A percentile compares a stretch with the other conserved stretches of the same genome.
phyloP scores from a whole-genome alignment of 2,797 vertebrate species.

The Poeciliopsis paucimaculata region DNA sequence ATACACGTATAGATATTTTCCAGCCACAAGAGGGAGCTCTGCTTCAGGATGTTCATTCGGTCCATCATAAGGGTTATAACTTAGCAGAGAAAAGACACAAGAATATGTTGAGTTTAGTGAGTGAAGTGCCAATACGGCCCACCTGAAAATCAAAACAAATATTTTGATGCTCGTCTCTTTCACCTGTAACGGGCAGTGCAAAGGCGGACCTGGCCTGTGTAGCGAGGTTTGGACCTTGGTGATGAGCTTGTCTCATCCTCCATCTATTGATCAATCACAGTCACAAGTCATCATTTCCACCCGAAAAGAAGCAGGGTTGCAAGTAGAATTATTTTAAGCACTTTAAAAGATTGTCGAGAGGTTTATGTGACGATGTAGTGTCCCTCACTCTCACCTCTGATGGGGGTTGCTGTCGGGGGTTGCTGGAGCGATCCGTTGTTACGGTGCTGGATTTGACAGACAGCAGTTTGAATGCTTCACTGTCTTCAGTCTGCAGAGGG shows the following conservation, averaged over 20 bases:
- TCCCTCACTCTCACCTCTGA: constrained; percentile 83
- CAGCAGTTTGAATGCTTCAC: constrained; percentile 78
- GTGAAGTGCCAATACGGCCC: background rate
- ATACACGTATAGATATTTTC: constrained; percentile 97
- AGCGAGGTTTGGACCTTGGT: constrained; percentile 90
- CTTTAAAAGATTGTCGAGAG: background rate
- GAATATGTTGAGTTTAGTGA: background rate
- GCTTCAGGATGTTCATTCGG: constrained; percentile 98
- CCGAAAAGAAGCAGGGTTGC: background rate
- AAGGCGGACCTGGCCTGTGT: constrained; percentile 95
- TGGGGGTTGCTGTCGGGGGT: constrained; percentile 85
- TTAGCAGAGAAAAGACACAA: constrained; percentile 50
- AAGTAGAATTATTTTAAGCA: background rate
- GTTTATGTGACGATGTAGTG: background rate
- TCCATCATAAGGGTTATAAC: constrained; percentile 98
- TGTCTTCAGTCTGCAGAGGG: constrained; percentile 79
- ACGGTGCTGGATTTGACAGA: constrained; percentile 81
- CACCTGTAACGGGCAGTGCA: constrained; percentile 98
- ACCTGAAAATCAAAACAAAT: background rate
- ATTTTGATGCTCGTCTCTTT: background rate
- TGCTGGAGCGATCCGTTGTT: constrained; percentile 76
- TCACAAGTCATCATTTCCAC: background rate
- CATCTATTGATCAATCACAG: constrained; percentile 81
- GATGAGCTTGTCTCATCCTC: constrained; percentile 89
- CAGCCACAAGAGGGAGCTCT: constrained; percentile 95